Evolutionary conservation across 2,797 vertebrate species (phyloP).

Genomic region (Antrozous pallidus): DNA sequence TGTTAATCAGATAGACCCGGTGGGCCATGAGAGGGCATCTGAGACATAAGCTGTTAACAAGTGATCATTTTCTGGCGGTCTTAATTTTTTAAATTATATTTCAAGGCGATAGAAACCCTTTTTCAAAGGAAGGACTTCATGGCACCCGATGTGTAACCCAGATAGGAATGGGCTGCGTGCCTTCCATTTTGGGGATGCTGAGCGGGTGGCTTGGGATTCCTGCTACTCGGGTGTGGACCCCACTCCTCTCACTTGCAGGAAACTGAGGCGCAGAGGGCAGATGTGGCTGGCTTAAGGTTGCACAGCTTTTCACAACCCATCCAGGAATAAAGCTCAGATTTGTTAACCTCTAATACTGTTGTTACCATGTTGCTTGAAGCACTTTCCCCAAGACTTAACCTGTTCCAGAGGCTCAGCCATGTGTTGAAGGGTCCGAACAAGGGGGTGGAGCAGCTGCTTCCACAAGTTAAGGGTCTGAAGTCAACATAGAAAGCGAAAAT

Average conservation of each 20-base stretch:
- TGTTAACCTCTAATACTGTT: neutral
- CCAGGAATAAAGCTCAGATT: neutral
- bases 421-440: fast-evolving
- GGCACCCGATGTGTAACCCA: fast-evolving
- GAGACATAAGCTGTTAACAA: neutral
- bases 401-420: no score
- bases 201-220: neutral
- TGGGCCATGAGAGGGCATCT: neutral
- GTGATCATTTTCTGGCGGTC: neutral
- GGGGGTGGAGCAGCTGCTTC: neutral
- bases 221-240: neutral
- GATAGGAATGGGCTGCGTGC: fast-evolving
- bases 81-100: neutral
- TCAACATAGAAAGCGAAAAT: fast-evolving
- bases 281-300: neutral
- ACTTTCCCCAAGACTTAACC: neutral
- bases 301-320: neutral
- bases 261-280: neutral
- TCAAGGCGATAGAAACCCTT: neutral
- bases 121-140: neutral
- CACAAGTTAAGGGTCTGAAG: neutral
- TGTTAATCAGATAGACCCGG: fast-evolving
- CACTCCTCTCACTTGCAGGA: neutral
- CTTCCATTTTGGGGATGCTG: fast-evolving
- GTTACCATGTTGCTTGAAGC: neutral